These are phyloP conservation scores for Rhingia rostrata DNA, from an alignment of 2,888 invertebrate genomes.

Conservation along the genomic window DNA sequence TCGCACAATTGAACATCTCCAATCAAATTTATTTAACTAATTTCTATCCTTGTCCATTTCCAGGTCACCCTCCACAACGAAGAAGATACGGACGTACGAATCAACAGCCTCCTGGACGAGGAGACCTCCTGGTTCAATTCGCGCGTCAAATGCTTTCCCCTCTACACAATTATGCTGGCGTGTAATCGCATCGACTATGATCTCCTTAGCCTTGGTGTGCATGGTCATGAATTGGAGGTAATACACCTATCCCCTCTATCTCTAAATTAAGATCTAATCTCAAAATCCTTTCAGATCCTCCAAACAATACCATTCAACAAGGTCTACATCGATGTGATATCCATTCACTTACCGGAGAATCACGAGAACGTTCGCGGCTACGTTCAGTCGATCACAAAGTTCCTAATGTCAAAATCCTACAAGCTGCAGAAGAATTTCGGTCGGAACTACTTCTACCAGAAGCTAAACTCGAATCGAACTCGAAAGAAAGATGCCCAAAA, in stretches of 20 bases:
- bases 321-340: constrained; percentile 82
- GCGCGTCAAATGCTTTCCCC: constrained; percentile 92
- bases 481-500: constrained; percentile 81
- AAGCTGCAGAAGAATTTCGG: constrained; percentile 82
- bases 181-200: constrained; percentile 88
- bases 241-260: constrained; percentile 40
- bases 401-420: constrained; percentile 82
- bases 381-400: constrained; percentile 81
- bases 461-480: constrained; percentile 80
- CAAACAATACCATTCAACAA: constrained; percentile 83
- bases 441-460: constrained; percentile 82
- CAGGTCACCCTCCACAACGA: constrained; percentile 84
- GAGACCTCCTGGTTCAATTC: constrained; percentile 86
- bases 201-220: constrained; percentile 86
- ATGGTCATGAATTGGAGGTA: constrained; percentile 83
- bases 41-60: constrained; percentile 18
- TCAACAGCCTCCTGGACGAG: constrained; percentile 84
- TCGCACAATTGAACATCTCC: too few relatives aligned
- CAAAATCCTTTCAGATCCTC: constrained; percentile 78
- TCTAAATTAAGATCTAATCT: background rate
- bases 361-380: constrained; percentile 80
- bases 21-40: too few relatives aligned
- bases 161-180: constrained; percentile 91
- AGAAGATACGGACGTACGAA: constrained; percentile 84
- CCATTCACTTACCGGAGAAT: constrained; percentile 82